Evolutionary conservation across 2,797 vertebrate species (phyloP).

Genomic region (Rhinatrema bivittatum): DNA sequence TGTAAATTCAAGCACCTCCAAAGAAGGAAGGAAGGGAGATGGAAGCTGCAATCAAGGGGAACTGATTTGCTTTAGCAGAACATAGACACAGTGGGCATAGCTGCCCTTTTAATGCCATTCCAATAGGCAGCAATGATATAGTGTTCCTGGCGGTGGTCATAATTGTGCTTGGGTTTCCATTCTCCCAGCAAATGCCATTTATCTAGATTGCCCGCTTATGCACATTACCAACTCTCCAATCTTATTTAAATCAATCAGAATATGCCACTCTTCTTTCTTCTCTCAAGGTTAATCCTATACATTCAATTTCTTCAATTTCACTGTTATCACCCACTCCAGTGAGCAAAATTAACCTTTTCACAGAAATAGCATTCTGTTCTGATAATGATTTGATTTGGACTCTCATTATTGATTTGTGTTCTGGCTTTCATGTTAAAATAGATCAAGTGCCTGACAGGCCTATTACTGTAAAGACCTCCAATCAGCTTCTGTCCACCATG

Average conservation of each 20-base stretch:
- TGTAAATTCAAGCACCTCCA: no score
- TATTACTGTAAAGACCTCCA: constrained; percentile 40
- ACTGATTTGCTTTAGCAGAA: no score
- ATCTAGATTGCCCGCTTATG: no score
- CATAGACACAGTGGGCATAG: no score
- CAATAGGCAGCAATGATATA: no score
- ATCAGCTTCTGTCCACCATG: constrained; percentile 21
- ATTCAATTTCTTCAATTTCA: constrained; percentile 32
- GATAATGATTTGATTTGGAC: constrained; percentile 48
- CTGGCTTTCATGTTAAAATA: constrained; percentile 40
- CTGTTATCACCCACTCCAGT: constrained; percentile 26
- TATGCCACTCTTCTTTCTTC: constrained; percentile 3
- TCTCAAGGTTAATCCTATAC: constrained; percentile 27
- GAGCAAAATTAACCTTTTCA: constrained; percentile 47
- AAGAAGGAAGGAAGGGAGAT: no score
- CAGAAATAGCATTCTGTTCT: constrained; percentile 27
- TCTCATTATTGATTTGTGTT: constrained; percentile 51
- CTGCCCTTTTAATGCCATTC: no score
- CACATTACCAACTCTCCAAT: not conserved
- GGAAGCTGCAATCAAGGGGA: no score
- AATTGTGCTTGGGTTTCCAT: no score
- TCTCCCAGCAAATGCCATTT: no score
- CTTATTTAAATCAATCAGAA: constrained; percentile 8
- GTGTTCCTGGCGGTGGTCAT: no score
- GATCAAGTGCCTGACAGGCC: constrained; percentile 47